These are phyloP conservation scores for Phaetusa simplex DNA, from an alignment of 2,113 vertebrate species.

Conservation along the genomic window DNA sequence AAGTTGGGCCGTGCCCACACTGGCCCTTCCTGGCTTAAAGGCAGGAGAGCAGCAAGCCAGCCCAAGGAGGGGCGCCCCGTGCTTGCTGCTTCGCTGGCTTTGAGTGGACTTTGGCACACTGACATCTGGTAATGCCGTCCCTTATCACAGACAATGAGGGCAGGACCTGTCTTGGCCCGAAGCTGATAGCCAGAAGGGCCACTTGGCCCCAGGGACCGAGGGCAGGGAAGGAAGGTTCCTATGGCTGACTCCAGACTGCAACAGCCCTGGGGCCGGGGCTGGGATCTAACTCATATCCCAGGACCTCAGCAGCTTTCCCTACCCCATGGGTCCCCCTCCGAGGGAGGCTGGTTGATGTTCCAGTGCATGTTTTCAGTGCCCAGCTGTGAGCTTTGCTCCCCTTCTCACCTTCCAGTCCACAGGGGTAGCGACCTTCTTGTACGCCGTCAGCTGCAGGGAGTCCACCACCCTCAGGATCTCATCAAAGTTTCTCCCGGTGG, in stretches of 20 bases:
- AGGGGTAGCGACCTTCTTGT: constrained; percentile 92
- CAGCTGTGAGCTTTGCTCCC: neutral
- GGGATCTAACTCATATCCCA: neutral
- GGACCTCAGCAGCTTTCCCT: neutral
- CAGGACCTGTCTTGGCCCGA: neutral
- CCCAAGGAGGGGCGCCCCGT: neutral
- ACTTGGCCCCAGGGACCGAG: neutral
- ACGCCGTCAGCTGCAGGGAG: constrained; percentile 92
- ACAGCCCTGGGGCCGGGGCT: neutral
- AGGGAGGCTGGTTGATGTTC: neutral
- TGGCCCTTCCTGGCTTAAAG: neutral
- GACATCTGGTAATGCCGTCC: neutral
- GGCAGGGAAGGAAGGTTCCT: neutral
- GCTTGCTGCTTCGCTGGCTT: neutral
- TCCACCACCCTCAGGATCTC: constrained; percentile 92
- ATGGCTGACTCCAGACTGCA: neutral
- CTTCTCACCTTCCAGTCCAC: constrained; percentile 95
- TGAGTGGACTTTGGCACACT: neutral
- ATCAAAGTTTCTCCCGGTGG: constrained; percentile 95
- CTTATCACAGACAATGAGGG: neutral
- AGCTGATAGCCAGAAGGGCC: neutral
- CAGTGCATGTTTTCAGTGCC: neutral
- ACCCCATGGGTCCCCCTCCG: neutral
- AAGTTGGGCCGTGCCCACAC: neutral
- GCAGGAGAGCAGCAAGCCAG: neutral